phyloP scores from a whole-genome alignment of 1,140 invertebrate species.

The Macrobrachium rosenbergii region DNA sequence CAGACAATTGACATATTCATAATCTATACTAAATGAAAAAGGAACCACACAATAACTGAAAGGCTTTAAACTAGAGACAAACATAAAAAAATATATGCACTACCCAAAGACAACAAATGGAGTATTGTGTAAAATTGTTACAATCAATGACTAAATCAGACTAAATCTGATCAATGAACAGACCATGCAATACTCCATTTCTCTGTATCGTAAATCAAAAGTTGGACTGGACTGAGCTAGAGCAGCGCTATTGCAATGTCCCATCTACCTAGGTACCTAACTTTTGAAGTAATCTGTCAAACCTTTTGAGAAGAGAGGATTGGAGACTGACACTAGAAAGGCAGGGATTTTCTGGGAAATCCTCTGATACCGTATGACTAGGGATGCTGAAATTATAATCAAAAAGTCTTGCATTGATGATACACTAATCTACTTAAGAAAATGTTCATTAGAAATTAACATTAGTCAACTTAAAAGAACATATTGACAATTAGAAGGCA shows the following conservation, averaged over 20 bases:
- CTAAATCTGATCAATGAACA: neutral
- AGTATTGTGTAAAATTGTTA: no score
- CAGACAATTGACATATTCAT: no score
- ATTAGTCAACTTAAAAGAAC: neutral
- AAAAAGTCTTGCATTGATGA: no score
- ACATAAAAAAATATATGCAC: no score
- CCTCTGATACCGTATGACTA: conserved; percentile 63
- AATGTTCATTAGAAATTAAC: neutral
- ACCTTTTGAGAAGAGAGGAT: conserved; percentile 59
- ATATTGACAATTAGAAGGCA: no score
- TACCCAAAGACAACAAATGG: no score
- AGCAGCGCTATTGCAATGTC: conserved; percentile 7
- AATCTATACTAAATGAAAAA: no score
- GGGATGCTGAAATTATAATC: conserved; percentile 50
- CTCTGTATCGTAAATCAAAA: no score
- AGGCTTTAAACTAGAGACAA: no score
- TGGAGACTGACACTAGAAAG: conserved; percentile 63
- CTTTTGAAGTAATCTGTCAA: conserved; percentile 7
- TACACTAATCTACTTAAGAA: neutral
- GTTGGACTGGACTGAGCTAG: conserved; percentile 1
- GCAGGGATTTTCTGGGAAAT: conserved; percentile 60
- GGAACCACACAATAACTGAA: no score
- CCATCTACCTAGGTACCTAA: neutral
- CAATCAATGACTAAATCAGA: no score
- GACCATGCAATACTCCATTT: conserved; percentile 11